Evolutionary conservation across 2,113 vertebrate species (phyloP), one percentile per base, ranked within the genome.

Genomic region (Pluvianellus socialis): DNA sequence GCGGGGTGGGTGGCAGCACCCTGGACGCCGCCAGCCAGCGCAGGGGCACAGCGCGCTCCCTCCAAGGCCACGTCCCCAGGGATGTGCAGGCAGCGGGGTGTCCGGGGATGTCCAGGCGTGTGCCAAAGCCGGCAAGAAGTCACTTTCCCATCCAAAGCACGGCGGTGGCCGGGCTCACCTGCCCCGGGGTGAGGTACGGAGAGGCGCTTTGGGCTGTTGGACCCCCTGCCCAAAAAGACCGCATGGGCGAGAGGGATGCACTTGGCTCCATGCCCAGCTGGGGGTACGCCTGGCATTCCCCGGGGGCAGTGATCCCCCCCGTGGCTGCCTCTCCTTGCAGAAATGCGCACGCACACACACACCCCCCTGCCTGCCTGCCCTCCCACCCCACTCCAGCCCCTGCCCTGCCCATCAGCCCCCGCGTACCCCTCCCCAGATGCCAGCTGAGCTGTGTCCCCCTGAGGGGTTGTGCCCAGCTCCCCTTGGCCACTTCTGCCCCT

Each of bases 131-230:
- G 55, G n/a, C 24, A 45, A 26, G 56, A 26, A 53, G 30, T 42
- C 77, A 23, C 22, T 45, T 14, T 68, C n/a, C 55, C 55, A 73
- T n/a, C 26, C 58, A 33, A 35, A 76, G 50, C 12, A 42, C 1
- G 1, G 44, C 4, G 44, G 45, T 32, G 21, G 44, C 20, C 33
- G 47, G 35, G 35, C 26, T 81, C 28, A 73, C 3, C 14, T 27
- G 59, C 45, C 5, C 3, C 4, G 3, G 28, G n/a, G 22, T 0
- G 1, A 73, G 65, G 35, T 24, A 21, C 0, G 1, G 40, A 68
- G 17, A 30, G 44, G 17, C 38, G 19, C 44, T 65, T 12, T 40
- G 44, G 77, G 38, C 23, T n/a, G 6, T 4, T n/a, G 21, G 26
- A 53, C 79, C 20, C 28, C 19, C 50, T 50, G 45, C 53, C 44